Evolutionary conservation across 2,888 invertebrate genomes (phyloP), one percentile per base, ranked within the genome.

Genomic region (Listrodromus nycthemerus): DNA sequence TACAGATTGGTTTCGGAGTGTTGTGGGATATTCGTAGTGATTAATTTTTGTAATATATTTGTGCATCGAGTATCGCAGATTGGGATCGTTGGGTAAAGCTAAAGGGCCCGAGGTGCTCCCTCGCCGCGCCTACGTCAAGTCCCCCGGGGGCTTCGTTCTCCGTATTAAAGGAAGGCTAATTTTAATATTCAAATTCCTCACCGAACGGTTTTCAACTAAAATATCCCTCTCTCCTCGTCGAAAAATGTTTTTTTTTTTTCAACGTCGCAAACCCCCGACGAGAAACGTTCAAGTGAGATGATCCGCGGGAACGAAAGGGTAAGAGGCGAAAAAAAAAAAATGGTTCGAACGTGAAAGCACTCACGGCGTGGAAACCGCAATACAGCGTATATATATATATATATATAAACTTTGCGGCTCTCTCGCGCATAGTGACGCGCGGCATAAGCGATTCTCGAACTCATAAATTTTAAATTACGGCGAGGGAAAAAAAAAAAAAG

Each of bases 391-490:
- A 82, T 83, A 74, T 83, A 5, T 81, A 63, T 71, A 82, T 83
- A 74, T 83, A 5, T 16, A 21, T 16, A 71, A 16, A n/a, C 41
- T 27, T 45, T 33, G 69, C 52, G 65, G 78, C 73, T 24, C 61
- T 27, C 55, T 16, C 27, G 80, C 67, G 78, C 63, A 78, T 74
- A 81, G 75, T 74, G 74, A 84, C 85, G 87, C 89, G 89, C 61
- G 61, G 61, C 89, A 89, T 90, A 91, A 91, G 89, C 89, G 91
- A 91, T 91, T 90, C 91, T 88, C 89, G 91, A 92, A 90, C 92
- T 92, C 92, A 92, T 91, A 93, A 92, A 92, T 93, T 92, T 92
- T 91, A 92, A 93, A 93, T 93, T 92, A 92, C 91, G 90, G 90
- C 91, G 89, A 88, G 85, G 87, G 89, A 91, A 92, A 91, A 91